Evolutionary conservation across 2,797 vertebrate species (phyloP), one percentile per base, ranked within the genome.

Genomic region (Liparis tanakae): DNA sequence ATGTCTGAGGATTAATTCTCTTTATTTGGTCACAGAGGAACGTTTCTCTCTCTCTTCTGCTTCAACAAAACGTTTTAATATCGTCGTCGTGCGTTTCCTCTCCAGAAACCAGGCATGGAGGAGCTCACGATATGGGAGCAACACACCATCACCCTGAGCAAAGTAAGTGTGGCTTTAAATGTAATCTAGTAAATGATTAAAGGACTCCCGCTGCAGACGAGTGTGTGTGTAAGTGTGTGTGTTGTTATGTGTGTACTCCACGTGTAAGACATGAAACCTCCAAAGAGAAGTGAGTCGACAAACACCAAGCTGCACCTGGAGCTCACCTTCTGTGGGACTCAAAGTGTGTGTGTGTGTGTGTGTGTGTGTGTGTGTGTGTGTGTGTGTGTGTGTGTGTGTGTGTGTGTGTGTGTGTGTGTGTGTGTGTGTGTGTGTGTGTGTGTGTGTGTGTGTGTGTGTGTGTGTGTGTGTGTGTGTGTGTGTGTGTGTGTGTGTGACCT

Each of bases 41-140:
- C 63, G 34, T 20, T n/a, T 20, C 70, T 7, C n/a, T 7, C n/a
- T 53, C 60, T 0, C 14, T 66, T 8, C 67, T 12, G 6, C 10
- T 37, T 41, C 12, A 12, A 37, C 46, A 1, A 20, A 20, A 53
- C 25, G 7, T n/a, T 30, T 36, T 22, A 9, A 62, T 66, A 12
- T 70, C 7, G 2, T 25, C 4, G 9, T 50, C 36, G 44, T n/a
- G 7, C 14, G 37, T 36, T 58, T 8, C 56, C 57, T 15, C 72
- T 90, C 55, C 84, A 94, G 94, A 94, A 94, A 83, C 72, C 93
- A 76, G 91, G 92, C 82, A 99, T 99, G 98, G 97, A 99, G 90
- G 97, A 98, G 83, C 91, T 98, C 92, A 93, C 92, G 33, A 98
- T 99, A 93, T 99, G 97, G 98, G 97, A 99, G 87, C 97, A 99